A percentile compares a stretch with the other conserved stretches of the same genome.
phyloP scores from a whole-genome alignment of 2,113 vertebrate species.

The Brachyistius frenatus region DNA sequence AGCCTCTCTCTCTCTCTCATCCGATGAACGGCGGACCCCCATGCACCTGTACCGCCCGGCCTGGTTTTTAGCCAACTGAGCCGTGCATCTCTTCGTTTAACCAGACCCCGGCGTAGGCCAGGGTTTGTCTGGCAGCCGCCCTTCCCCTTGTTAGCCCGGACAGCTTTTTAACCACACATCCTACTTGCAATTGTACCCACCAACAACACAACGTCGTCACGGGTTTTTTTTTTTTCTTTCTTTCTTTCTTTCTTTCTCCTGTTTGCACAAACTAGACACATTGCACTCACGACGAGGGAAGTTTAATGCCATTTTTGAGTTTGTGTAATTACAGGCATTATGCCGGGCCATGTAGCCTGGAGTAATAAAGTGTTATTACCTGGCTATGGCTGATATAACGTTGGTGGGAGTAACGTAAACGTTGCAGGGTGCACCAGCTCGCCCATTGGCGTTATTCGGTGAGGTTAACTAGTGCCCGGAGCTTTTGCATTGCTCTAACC shows the following conservation, averaged over 20 bases:
- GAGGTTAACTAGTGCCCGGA: not conserved
- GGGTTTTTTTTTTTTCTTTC: slow-evolving; percentile 42
- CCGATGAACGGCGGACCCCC: slow-evolving; percentile 43
- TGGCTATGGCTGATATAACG: not conserved
- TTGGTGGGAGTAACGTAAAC: slow-evolving; percentile 36
- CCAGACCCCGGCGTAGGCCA: not conserved
- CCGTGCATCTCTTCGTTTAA: not conserved
- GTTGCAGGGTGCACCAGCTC: slow-evolving; percentile 35
- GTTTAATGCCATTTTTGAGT: slow-evolving; percentile 16
- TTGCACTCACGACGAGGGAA: slow-evolving; percentile 30
- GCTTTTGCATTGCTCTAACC: not conserved
- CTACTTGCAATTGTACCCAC: slow-evolving; percentile 35
- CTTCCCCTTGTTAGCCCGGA: slow-evolving; percentile 29
- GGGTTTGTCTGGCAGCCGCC: slow-evolving; percentile 33
- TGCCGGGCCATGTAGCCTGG: not conserved
- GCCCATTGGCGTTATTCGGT: slow-evolving; percentile 6
- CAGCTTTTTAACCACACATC: slow-evolving; percentile 21
- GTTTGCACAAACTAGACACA: not conserved
- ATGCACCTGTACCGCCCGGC: slow-evolving; percentile 69
- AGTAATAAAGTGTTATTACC: not conserved
- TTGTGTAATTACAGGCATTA: not conserved
- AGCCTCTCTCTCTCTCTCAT: slow-evolving; percentile 56
- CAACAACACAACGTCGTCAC: slow-evolving; percentile 67
- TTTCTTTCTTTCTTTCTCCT: too few species aligned
- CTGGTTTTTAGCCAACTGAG: not conserved